phyloP scores from a whole-genome alignment of 1,140 invertebrate species.

The Argopecten irradians region DNA sequence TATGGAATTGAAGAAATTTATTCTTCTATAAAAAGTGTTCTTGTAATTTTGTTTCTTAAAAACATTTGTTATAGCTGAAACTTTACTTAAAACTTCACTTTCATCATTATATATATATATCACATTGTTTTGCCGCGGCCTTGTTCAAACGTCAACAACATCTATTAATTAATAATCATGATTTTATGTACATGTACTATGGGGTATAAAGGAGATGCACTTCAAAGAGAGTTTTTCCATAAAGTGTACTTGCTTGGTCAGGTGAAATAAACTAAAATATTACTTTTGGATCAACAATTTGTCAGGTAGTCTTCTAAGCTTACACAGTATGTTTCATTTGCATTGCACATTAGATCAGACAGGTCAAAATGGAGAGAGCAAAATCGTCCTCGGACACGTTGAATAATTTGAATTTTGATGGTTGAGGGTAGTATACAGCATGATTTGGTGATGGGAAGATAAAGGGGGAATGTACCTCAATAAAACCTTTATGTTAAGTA shows the following conservation, averaged over 20 bases:
- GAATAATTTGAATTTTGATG: neutral
- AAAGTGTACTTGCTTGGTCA: slow-evolving; percentile 21
- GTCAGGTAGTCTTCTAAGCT: slow-evolving; percentile 20
- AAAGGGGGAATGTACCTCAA: neutral
- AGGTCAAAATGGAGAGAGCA: neutral
- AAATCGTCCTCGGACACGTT: neutral
- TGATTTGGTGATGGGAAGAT: slow-evolving; percentile 7
- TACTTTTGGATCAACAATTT: neutral
- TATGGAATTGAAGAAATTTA: neutral
- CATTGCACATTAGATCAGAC: slow-evolving; percentile 8
- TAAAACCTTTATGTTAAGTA: neutral
- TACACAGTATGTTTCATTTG: slow-evolving; percentile 22
- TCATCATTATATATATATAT: slow-evolving; percentile 10
- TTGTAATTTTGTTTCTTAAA: neutral
- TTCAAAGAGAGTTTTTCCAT: neutral
- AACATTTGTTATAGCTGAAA: neutral
- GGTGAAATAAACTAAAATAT: slow-evolving; percentile 6
- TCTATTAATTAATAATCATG: slow-evolving; percentile 13
- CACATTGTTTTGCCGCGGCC: slow-evolving; percentile 11
- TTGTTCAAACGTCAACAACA: neutral
- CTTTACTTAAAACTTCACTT: neutral
- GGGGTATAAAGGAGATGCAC: slow-evolving; percentile 2
- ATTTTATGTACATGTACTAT: slow-evolving; percentile 8
- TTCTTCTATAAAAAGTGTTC: neutral
- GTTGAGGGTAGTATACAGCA: slow-evolving; percentile 5